Evolutionary conservation across 2,113 vertebrate species (phyloP).

Genomic region (Daboia siamensis): DNA sequence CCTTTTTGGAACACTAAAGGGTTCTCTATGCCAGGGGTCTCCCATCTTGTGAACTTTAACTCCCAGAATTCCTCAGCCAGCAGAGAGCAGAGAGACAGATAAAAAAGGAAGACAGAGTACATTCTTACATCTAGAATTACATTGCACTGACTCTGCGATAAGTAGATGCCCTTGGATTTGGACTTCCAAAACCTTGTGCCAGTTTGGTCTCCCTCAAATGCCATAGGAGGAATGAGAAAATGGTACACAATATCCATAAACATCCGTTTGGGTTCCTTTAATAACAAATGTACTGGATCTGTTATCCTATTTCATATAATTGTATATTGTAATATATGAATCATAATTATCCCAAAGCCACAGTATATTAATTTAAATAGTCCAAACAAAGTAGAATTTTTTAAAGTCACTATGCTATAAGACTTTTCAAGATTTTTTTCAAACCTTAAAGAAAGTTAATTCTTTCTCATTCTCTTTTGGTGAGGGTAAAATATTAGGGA

Average conservation of each 20-base stretch:
- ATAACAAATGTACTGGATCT: neutral
- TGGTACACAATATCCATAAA: neutral
- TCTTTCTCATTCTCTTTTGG: neutral
- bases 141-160: neutral
- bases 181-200: neutral
- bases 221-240: neutral
- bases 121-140: neutral
- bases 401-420: neutral
- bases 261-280: neutral
- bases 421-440: neutral
- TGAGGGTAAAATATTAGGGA: neutral
- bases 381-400: neutral
- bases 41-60: too few relatives aligned
- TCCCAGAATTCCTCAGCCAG: too few relatives aligned
- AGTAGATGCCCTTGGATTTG: neutral
- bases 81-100: neutral
- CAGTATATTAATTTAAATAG: neutral
- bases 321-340: neutral
- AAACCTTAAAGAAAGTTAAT: conserved; percentile 19
- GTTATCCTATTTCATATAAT: neutral
- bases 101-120: neutral
- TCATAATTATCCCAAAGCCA: neutral
- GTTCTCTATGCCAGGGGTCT: neutral
- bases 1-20: neutral
- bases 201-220: neutral